A percentile compares a stretch with the other conserved stretches of the same genome.
Conservation (phyloP, 2,113 vertebrate species). For the Laticauda colubrina region DNA sequence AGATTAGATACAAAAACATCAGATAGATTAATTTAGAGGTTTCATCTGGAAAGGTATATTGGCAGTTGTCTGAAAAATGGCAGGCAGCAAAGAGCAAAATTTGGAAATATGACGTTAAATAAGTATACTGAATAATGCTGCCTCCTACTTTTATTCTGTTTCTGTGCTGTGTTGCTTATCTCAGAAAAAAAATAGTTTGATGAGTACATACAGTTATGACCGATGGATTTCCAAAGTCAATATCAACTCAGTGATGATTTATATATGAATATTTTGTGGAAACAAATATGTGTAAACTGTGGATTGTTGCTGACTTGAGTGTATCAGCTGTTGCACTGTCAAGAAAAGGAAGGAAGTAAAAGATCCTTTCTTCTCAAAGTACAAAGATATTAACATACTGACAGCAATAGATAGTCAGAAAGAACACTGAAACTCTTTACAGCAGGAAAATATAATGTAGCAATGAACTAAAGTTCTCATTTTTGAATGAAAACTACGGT, state of each 20-base stretch:
- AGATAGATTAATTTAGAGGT: neutral
- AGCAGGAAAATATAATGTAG: neutral
- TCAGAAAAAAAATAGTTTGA: neutral
- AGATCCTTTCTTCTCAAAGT: neutral
- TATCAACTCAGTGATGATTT: neutral
- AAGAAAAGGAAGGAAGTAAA: neutral
- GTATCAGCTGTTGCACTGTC: neutral
- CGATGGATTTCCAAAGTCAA: neutral
- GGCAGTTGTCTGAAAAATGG: neutral
- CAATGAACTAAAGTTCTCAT: neutral
- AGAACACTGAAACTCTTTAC: neutral
- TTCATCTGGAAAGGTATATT: neutral
- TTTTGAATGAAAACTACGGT: conserved; percentile 4
- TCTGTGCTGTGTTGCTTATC: neutral
- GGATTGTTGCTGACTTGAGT: neutral
- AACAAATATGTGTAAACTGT: neutral
- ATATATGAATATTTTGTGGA: neutral
- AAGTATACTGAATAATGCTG: neutral
- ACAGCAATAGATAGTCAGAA: neutral
- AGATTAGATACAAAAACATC: neutral
- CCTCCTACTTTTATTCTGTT: neutral
- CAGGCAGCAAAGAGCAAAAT: neutral
- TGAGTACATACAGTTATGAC: neutral
- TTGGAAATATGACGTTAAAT: neutral
- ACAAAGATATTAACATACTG: neutral